phyloP scores from a whole-genome alignment of 1,140 invertebrate species.

The Ips nitidus region DNA sequence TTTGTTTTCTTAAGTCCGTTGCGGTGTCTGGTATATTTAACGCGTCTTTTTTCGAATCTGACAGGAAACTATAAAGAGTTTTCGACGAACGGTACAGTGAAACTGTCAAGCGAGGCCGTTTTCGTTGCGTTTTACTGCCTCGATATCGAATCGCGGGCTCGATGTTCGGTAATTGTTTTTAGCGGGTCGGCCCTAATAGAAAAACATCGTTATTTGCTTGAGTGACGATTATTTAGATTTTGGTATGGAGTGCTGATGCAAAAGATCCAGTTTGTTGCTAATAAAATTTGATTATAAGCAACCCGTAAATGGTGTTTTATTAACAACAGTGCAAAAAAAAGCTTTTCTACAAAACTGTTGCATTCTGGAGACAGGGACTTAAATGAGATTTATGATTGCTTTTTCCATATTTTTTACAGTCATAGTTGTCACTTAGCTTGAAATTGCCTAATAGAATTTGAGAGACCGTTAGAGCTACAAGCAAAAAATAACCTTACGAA shows the following conservation, averaged over 20 bases:
- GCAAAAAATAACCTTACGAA: too few relatives aligned
- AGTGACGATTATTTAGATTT: slow-evolving; percentile 15
- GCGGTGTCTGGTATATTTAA: slow-evolving; percentile 27
- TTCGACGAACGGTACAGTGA: slow-evolving; percentile 19
- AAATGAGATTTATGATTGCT: too few relatives aligned
- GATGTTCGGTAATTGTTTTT: slow-evolving; percentile 16
- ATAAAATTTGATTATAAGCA: too few relatives aligned
- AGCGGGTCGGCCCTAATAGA: slow-evolving; percentile 1
- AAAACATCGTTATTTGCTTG: slow-evolving; percentile 6
- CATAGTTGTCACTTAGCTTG: too few relatives aligned
- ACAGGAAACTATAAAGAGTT: slow-evolving; percentile 23
- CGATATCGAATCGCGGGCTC: slow-evolving; percentile 15
- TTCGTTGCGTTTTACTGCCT: slow-evolving; percentile 19
- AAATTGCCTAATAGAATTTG: too few relatives aligned
- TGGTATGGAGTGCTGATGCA: background rate
- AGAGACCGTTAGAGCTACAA: too few relatives aligned
- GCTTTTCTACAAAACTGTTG: too few relatives aligned
- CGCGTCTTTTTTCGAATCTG: slow-evolving; percentile 18
- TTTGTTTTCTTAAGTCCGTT: slow-evolving; percentile 22
- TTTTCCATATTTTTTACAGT: too few relatives aligned
- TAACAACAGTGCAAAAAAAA: too few relatives aligned
- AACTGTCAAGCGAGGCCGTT: slow-evolving; percentile 18
- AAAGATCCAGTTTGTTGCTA: background rate
- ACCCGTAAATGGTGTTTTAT: too few relatives aligned
- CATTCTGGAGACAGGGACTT: too few relatives aligned